Evolutionary conservation across 37 sponge, comb jelly and placozoan species (phyloP).

Genomic region (Dysidea cf. avara): DNA sequence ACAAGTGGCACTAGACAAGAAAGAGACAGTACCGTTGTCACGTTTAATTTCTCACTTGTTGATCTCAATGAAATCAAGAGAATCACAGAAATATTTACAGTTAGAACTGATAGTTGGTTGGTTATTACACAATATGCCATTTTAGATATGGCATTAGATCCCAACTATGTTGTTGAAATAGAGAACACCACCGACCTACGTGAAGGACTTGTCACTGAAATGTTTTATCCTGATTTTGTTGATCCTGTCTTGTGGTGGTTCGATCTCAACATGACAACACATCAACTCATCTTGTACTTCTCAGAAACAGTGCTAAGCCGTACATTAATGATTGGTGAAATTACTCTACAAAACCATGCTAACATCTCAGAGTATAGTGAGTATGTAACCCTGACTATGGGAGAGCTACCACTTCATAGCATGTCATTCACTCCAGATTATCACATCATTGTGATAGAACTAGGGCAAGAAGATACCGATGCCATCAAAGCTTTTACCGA

Average conservation of each 20-base stretch:
- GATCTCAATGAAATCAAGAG: constrained; percentile 89
- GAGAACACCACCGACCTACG: constrained; percentile 33
- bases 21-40: constrained; percentile 67
- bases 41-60: constrained; percentile 58
- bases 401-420: constrained; percentile 26
- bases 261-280: constrained; percentile 76
- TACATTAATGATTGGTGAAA: constrained; percentile 60
- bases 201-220: constrained; percentile 60
- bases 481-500: constrained; percentile 73
- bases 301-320: constrained; percentile 81
- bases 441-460: constrained; percentile 62
- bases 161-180: constrained; percentile 68
- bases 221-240: constrained; percentile 62
- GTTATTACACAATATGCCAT: constrained; percentile 78
- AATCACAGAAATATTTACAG: constrained; percentile 72
- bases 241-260: constrained; percentile 68
- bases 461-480: constrained; percentile 73
- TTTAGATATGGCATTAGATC: constrained; percentile 76
- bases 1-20: constrained; percentile 53
- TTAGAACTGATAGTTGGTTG: constrained; percentile 77
- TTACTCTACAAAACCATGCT: constrained; percentile 69
- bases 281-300: constrained; percentile 75
- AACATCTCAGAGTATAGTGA: constrained; percentile 13
- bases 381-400: constrained; percentile 41
- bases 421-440: constrained; percentile 35